Evolutionary conservation across 2,113 vertebrate species (phyloP), one percentile per base, ranked within the genome.

Genomic region (Eclectus roratus): DNA sequence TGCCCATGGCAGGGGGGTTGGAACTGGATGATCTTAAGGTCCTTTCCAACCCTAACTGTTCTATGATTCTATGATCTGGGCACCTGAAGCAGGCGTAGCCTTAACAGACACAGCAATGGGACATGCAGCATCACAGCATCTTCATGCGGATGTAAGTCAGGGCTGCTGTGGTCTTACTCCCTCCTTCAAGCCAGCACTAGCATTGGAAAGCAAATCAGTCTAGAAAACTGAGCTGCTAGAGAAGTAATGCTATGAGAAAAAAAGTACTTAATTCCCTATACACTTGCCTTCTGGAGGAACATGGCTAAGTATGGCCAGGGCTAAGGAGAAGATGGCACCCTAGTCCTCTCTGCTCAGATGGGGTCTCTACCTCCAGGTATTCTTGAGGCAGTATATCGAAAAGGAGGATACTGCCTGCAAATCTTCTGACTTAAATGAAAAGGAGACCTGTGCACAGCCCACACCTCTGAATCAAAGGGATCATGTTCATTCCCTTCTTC

Each of bases 321-420:
- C 64, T 68, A 33, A 61, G 68, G 35, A 85, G 53, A 52, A 80
- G 24, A 25, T 58, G 47, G 24, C 47, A 83, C 29, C 58, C 27
- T 47, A 8, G 13, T 46, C 58, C 65, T 7, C 49, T 64, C 31
- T 60, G 49, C 44, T 70, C 68, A 43, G 41, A 37, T 41, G 33
- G 46, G 20, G 25, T 70, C 41, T 76, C 43, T 80, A 16, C 11
- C 27, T 91, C 21, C 50, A 64, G 73, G 28, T 74, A 53, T 33
- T 64, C 71, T 85, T 73, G 65, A 86, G 43, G 55, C 72, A 89
- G 52, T 84, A 81, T 56, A 92, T 89, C 94, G 89, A 74, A 96
- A 73, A 77, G 84, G 37, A 91, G 61, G 65, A 76, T 84, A 61
- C 37, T 76, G 80, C 56, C 86, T 74, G 77, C 72, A 71, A 81